Percentiles rank a stretch among this genome's conserved stretches.
Evolutionary conservation across 1,140 invertebrate genomes (phyloP).

Genomic region (Chrysoperla carnea): DNA sequence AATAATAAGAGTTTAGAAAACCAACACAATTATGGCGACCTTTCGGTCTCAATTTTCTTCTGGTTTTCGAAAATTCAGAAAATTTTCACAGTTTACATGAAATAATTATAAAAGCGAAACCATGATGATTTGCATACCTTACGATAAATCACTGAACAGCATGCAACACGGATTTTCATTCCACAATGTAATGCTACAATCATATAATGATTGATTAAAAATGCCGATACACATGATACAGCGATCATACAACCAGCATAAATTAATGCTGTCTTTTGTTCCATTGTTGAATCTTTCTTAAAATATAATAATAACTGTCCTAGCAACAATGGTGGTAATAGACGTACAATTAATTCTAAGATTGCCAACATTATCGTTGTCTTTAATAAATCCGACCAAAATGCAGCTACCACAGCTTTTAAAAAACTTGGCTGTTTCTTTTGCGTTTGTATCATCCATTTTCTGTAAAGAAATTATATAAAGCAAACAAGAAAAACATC

Average conservation of each 20-base stretch:
- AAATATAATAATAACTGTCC: slow-evolving; percentile 33
- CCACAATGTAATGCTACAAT: slow-evolving; percentile 37
- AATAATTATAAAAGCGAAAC: too few relatives aligned
- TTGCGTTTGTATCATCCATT: slow-evolving; percentile 18
- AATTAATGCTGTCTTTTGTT: slow-evolving; percentile 27
- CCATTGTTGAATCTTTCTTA: slow-evolving; percentile 17
- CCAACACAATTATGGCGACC: too few relatives aligned
- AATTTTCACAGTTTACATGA: too few relatives aligned
- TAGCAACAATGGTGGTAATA: slow-evolving; percentile 29
- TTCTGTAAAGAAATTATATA: slow-evolving; percentile 11
- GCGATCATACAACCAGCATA: slow-evolving; percentile 39
- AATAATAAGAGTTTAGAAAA: too few relatives aligned
- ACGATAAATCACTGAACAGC: slow-evolving; percentile 47
- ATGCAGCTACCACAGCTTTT: slow-evolving; percentile 21
- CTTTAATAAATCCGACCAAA: slow-evolving; percentile 22
- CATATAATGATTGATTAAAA: slow-evolving; percentile 39
- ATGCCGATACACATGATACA: slow-evolving; percentile 27
- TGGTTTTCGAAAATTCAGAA: too few relatives aligned
- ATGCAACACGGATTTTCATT: slow-evolving; percentile 36
- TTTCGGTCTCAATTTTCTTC: too few relatives aligned
- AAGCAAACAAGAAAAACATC: not conserved
- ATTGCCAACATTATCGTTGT: slow-evolving; percentile 15
- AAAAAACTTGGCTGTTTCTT: slow-evolving; percentile 19
- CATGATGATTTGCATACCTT: too few relatives aligned
- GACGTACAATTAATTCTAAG: slow-evolving; percentile 14